Percentiles rank a stretch among this genome's conserved stretches.
These are phyloP conservation scores for Machaerirhynchus nigripectus DNA, from an alignment of 2,113 vertebrate species.

Conservation along the genomic window DNA sequence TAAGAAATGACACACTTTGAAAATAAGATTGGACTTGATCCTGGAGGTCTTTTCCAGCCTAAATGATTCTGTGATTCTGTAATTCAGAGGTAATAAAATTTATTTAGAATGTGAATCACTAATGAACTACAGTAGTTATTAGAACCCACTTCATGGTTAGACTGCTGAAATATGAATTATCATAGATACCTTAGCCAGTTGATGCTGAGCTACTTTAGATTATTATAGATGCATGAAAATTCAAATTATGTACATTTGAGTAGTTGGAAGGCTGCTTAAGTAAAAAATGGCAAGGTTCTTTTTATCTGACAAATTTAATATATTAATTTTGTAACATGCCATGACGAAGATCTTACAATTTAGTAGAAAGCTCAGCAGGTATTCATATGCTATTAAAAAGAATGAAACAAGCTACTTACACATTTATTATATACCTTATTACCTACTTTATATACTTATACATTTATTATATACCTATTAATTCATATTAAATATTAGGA, in stretches of 20 bases:
- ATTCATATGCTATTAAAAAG: background rate
- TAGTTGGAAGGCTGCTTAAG: background rate
- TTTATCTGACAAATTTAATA: background rate
- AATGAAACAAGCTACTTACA: background rate
- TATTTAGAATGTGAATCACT: background rate
- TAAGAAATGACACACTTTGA: background rate
- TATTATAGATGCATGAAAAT: background rate
- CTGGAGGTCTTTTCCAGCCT: background rate
- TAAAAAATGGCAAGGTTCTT: background rate
- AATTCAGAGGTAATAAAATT: background rate
- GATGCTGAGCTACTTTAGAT: background rate
- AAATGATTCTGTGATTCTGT: background rate
- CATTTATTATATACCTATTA: background rate
- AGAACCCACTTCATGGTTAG: background rate
- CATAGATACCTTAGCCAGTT: background rate
- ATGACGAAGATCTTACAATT: background rate
- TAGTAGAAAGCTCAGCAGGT: background rate
- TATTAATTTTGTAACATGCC: background rate
- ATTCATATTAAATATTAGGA: background rate
- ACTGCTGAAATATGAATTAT: background rate
- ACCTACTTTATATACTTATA: rapidly evolving
- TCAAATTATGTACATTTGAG: background rate
- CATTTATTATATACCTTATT: background rate
- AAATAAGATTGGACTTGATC: background rate
- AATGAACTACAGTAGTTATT: background rate